A percentile compares a stretch with the other conserved stretches of the same genome.
These are phyloP conservation scores for Dryobota labecula DNA, from an alignment of 2,888 invertebrate species.

Conservation along the genomic window DNA sequence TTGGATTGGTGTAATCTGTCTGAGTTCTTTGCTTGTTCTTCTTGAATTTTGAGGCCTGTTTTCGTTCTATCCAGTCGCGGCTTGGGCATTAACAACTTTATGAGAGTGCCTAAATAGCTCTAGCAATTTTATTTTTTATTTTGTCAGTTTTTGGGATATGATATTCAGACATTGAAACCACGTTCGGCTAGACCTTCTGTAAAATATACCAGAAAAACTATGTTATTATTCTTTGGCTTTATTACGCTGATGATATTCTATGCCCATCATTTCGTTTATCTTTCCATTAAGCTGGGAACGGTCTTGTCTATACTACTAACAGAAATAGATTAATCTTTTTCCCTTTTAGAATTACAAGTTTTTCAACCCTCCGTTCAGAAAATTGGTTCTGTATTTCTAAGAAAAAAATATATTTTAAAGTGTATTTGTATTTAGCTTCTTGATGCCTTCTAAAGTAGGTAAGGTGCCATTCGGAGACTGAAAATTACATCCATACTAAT, in stretches of 20 bases:
- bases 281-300: constrained; percentile 19
- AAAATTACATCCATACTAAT: too few relatives aligned
- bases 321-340: constrained; percentile 9
- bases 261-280: constrained; percentile 22
- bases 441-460: neutral
- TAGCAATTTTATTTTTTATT: neutral
- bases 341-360: constrained; percentile 26
- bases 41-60: neutral
- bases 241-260: constrained; percentile 8
- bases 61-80: neutral
- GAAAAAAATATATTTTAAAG: constrained; percentile 8
- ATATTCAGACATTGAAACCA: neutral
- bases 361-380: neutral
- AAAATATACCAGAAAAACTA: constrained; percentile 13
- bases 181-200: neutral
- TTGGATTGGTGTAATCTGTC: neutral
- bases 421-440: neutral
- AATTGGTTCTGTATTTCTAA: constrained; percentile 11
- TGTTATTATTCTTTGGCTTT: constrained; percentile 2
- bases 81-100: neutral
- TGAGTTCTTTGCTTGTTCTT: neutral
- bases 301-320: constrained; percentile 3
- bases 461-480: too few relatives aligned
- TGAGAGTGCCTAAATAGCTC: neutral
- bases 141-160: neutral